These are phyloP conservation scores for Aphodius sticticus DNA, from an alignment of 2,888 invertebrate genomes.

Conservation along the genomic window DNA sequence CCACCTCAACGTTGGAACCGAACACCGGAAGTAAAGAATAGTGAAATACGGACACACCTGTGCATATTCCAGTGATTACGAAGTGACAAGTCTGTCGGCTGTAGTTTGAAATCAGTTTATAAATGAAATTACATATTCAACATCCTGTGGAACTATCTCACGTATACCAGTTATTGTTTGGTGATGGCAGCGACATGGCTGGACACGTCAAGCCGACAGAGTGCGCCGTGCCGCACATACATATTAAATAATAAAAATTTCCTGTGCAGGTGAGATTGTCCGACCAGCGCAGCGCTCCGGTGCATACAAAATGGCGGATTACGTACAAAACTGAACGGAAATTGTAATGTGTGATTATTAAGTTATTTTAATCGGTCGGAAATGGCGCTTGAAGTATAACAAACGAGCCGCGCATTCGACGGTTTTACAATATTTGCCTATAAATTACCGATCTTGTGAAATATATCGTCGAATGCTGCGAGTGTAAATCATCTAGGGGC, in stretches of 20 bases:
- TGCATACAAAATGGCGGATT: no score
- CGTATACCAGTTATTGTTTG: slow-evolving; percentile 31
- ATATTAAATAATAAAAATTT: slow-evolving; percentile 29
- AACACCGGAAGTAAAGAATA: neutral
- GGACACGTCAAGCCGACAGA: slow-evolving; percentile 13
- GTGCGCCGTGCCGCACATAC: slow-evolving; percentile 29
- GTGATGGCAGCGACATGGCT: slow-evolving; percentile 21
- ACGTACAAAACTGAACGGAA: no score
- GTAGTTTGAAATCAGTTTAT: slow-evolving; percentile 5
- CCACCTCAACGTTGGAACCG: neutral
- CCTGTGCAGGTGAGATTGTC: slow-evolving; percentile 21
- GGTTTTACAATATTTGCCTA: slow-evolving; percentile 5
- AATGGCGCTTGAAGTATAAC: neutral
- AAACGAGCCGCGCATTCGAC: neutral
- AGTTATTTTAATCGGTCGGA: no score
- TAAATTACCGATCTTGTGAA: slow-evolving; percentile 24
- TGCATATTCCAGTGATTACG: neutral
- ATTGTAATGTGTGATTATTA: no score
- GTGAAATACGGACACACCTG: neutral
- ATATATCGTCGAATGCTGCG: slow-evolving; percentile 16
- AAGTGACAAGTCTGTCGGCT: neutral
- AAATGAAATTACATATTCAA: slow-evolving; percentile 33
- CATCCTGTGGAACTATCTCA: slow-evolving; percentile 33
- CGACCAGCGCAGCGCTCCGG: neutral
- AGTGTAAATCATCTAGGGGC: slow-evolving; percentile 12